A percentile compares a stretch with the other conserved stretches of the same genome.
phyloP scores from a whole-genome alignment of 1,140 invertebrate genomes.

The Micrasema longulum region DNA sequence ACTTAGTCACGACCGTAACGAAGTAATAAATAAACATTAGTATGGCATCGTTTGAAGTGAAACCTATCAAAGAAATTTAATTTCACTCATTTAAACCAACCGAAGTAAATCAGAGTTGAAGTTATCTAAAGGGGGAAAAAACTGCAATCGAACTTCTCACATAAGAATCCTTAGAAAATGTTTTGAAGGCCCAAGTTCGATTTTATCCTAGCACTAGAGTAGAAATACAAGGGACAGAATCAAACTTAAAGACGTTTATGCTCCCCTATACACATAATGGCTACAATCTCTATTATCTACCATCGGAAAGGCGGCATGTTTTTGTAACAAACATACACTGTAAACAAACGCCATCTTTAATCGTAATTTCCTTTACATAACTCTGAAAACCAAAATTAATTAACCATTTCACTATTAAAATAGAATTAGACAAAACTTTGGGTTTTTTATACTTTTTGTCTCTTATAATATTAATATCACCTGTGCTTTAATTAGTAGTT shows the following conservation, averaged over 20 bases:
- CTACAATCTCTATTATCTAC: slow-evolving; percentile 14
- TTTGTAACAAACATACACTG: slow-evolving; percentile 25
- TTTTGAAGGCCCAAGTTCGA: slow-evolving; percentile 53
- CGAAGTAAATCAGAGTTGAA: slow-evolving; percentile 48
- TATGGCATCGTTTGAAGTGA: slow-evolving; percentile 23
- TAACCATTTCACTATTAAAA: too few relatives aligned
- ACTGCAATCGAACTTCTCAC: slow-evolving; percentile 54
- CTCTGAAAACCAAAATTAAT: too few relatives aligned
- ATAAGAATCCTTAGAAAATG: slow-evolving; percentile 55
- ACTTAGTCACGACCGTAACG: too few relatives aligned
- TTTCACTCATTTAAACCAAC: slow-evolving; percentile 49
- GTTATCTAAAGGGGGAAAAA: slow-evolving; percentile 49
- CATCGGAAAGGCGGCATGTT: slow-evolving; percentile 7
- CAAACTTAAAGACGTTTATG: slow-evolving; percentile 55
- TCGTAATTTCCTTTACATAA: slow-evolving; percentile 17
- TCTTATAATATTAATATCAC: too few relatives aligned
- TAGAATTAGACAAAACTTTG: too few relatives aligned
- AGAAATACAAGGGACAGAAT: slow-evolving; percentile 53
- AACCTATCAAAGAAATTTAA: slow-evolving; percentile 52
- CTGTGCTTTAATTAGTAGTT: too few relatives aligned
- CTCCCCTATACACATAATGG: slow-evolving; percentile 38
- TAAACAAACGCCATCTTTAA: slow-evolving; percentile 38
- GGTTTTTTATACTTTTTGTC: too few relatives aligned
- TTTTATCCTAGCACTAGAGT: slow-evolving; percentile 52
- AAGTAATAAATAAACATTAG: neutral